Evolutionary conservation across 2,113 vertebrate genomes (phyloP).

Genomic region (Phaetusa simplex): DNA sequence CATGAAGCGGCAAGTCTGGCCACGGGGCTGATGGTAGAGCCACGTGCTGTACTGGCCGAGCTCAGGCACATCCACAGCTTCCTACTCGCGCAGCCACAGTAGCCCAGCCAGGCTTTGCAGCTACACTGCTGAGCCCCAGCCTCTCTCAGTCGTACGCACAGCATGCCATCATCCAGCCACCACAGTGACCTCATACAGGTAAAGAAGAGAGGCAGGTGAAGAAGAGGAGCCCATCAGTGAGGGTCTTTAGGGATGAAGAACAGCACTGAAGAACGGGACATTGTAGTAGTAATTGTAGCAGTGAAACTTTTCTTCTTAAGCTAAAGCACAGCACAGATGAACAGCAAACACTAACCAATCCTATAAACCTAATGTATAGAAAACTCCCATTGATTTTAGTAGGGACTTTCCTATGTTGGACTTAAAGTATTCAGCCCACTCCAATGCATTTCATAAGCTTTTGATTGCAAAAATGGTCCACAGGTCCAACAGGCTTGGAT

Average conservation of each 20-base stretch:
- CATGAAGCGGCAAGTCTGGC: fast-evolving
- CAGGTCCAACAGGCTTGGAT: background rate
- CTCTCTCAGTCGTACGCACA: background rate
- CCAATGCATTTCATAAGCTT: background rate
- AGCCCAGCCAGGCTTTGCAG: background rate
- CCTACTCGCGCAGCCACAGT: background rate
- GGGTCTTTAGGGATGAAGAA: background rate
- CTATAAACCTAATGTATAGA: background rate
- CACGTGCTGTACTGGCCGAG: background rate
- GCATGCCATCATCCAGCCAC: background rate
- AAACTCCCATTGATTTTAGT: background rate
- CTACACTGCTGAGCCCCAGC: background rate
- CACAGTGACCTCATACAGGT: background rate
- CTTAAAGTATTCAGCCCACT: background rate
- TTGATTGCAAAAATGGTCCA: background rate
- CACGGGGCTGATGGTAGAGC: background rate
- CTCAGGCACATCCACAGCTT: background rate
- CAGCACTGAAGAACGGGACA: background rate
- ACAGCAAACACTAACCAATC: background rate
- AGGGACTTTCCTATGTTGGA: background rate
- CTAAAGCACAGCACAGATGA: background rate
- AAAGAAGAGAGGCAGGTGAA: background rate
- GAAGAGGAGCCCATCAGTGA: background rate
- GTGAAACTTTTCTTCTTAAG: background rate
- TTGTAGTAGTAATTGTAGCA: background rate